Percentiles rank a stretch among this genome's conserved stretches.
phyloP scores from a whole-genome alignment of 1,140 invertebrate genomes.

The Cherax quadricarinatus region DNA sequence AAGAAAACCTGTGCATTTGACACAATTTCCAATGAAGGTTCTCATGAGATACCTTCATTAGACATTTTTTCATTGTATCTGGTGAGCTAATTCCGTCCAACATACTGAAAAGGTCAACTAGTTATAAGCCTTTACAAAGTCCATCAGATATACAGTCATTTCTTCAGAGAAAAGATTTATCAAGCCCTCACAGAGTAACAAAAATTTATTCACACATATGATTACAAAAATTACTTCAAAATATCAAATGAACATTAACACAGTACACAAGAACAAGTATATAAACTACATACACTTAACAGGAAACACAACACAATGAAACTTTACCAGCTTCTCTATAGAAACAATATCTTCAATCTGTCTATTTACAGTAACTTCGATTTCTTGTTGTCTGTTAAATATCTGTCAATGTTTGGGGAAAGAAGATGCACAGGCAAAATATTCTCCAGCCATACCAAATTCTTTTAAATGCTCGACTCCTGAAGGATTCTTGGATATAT shows the following conservation, averaged over 20 bases:
- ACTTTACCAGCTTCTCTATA: too few species aligned
- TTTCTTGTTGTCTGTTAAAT: too few species aligned
- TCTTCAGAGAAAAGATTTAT: neutral
- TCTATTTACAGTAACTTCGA: too few species aligned
- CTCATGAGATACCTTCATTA: neutral
- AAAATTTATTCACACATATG: neutral
- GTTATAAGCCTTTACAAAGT: neutral
- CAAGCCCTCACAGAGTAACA: neutral
- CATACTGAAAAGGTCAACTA: neutral
- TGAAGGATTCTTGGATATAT: too few species aligned
- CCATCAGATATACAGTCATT: neutral
- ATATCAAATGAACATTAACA: neutral
- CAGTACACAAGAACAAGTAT: neutral
- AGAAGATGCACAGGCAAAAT: too few species aligned
- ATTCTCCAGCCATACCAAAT: too few species aligned
- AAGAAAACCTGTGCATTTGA: conserved; percentile 23
- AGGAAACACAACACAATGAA: neutral
- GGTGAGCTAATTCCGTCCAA: neutral
- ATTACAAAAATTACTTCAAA: neutral
- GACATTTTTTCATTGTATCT: neutral
- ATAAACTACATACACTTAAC: neutral
- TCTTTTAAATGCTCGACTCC: too few species aligned
- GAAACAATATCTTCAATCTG: too few species aligned
- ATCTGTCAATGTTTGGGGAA: too few species aligned
- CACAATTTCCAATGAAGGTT: neutral